Percentiles rank a stretch among this genome's conserved stretches.
Evolutionary conservation across 2,113 vertebrate genomes (phyloP).

Genomic region (Psephotus haematonotus): DNA sequence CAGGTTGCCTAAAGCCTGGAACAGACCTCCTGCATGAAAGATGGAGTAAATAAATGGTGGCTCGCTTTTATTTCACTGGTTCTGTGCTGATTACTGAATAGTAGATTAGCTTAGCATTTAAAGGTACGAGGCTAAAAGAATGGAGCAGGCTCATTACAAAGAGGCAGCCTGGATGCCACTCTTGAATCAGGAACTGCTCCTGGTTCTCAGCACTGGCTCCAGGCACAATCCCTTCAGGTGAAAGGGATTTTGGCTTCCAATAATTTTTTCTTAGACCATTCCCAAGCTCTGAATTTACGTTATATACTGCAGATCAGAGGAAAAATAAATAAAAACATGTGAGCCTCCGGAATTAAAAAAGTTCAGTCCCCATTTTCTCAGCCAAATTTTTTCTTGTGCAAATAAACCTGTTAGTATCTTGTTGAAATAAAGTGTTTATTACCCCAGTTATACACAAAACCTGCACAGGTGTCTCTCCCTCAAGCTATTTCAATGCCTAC

Average conservation of each 20-base stretch:
- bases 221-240: not conserved
- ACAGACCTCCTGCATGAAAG: not conserved
- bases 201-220: not conserved
- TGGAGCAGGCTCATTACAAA: rapidly evolving
- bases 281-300: not conserved
- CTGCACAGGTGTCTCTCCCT: not conserved
- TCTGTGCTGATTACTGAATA: not conserved
- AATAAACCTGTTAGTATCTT: not conserved
- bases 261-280: not conserved
- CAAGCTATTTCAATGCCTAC: not conserved
- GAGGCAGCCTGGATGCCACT: not conserved
- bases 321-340: not conserved
- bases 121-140: not conserved
- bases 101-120: rapidly evolving
- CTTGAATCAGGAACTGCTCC: not conserved
- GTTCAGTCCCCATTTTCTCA: not conserved
- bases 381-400: not conserved
- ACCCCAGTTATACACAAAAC: not conserved
- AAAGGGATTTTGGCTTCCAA: not conserved
- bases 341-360: not conserved
- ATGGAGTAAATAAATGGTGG: not conserved
- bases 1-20: not conserved
- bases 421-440: not conserved
- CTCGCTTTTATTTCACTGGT: not conserved
- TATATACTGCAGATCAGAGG: not conserved